phyloP scores from a whole-genome alignment of 1,140 invertebrate species.

The Magallana gigas region DNA sequence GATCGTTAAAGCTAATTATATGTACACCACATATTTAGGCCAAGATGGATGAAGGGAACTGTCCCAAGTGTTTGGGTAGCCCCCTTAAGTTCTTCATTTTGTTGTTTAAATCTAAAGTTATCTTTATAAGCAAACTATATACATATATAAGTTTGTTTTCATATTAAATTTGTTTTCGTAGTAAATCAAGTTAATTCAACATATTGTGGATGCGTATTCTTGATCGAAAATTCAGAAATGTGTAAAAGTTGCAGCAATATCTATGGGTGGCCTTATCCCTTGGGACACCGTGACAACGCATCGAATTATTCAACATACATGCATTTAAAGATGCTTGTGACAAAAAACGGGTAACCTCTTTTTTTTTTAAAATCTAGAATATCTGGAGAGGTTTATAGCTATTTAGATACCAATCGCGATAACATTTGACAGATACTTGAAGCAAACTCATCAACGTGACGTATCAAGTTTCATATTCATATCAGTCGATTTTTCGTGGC shows the following conservation, averaged over 20 bases:
- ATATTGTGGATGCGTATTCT: no score
- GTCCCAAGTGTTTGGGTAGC: no score
- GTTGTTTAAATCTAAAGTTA: no score
- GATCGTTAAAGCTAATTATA: conserved; percentile 12
- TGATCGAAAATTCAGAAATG: no score
- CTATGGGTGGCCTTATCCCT: not conserved
- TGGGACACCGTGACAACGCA: not conserved
- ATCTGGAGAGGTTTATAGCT: conserved; percentile 12
- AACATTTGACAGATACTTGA: conserved; percentile 38
- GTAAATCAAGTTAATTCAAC: no score
- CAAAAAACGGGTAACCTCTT: conserved; percentile 15
- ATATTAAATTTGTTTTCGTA: no score
- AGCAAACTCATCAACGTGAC: conserved; percentile 37
- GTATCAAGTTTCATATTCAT: conserved; percentile 22
- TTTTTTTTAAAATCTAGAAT: conserved; percentile 20
- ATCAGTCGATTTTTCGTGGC: conserved; percentile 37
- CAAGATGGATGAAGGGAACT: not conserved
- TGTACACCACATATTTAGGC: conserved; percentile 21
- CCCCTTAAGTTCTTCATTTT: no score
- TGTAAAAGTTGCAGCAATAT: no score
- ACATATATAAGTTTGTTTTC: no score
- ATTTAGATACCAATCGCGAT: conserved; percentile 33
- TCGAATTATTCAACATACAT: not conserved
- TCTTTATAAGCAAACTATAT: no score
- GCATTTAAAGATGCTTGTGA: conserved; percentile 25